Evolutionary conservation across 1,140 invertebrate genomes (phyloP).

Genomic region (Vanessa tameamea): DNA sequence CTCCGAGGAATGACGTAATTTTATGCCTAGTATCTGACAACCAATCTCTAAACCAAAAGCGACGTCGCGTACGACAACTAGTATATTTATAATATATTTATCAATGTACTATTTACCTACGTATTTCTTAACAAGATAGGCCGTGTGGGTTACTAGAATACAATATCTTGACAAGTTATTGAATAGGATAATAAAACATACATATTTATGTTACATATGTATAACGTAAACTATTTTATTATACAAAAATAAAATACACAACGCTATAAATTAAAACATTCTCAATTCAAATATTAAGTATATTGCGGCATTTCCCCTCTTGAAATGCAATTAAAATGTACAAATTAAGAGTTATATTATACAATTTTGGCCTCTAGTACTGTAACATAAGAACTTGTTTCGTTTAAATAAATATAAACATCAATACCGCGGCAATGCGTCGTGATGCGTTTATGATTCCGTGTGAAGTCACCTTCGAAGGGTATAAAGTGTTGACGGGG

Average conservation of each 20-base stretch:
- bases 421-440: slow-evolving; percentile 16
- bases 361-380: neutral
- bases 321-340: neutral
- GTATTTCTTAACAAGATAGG: too few species aligned
- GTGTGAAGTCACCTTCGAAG: slow-evolving; percentile 27
- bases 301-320: neutral
- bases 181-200: too few species aligned
- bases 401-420: neutral
- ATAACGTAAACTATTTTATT: too few species aligned
- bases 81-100: too few species aligned
- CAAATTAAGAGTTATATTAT: neutral
- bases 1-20: too few species aligned
- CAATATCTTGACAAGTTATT: too few species aligned
- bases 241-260: neutral
- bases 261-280: neutral
- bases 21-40: too few species aligned
- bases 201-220: too few species aligned
- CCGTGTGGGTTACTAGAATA: too few species aligned
- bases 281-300: neutral
- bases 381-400: neutral
- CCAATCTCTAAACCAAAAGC: too few species aligned
- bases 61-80: too few species aligned
- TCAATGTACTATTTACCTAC: too few species aligned
- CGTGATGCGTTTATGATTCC: slow-evolving; percentile 23
- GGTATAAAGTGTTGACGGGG: slow-evolving; percentile 18